Evolutionary conservation across 2,797 vertebrate genomes (phyloP), one percentile per base, ranked within the genome.

Genomic region (Chloroceryle inda): DNA sequence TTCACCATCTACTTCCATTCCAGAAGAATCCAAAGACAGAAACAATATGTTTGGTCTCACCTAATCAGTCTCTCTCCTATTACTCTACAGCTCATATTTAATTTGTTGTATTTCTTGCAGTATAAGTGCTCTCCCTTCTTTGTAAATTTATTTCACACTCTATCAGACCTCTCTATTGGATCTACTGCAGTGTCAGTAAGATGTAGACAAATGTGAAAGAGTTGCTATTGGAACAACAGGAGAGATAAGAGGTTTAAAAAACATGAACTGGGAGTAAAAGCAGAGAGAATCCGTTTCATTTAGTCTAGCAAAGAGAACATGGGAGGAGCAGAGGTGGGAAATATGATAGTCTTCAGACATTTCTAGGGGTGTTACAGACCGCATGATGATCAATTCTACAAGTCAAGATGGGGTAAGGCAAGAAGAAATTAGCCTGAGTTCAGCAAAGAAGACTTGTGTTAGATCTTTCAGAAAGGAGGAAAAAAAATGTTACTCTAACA

Each of bases 261-360:
- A 78, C 9, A 38, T 58, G 68, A 84, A 42, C 56, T 59, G 27
- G 33, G 66, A 73, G 18, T 72, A 66, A 83, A 78, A 29, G 19
- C 40, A 84, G 50, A 84, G 35, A 55, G 71, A 78, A 42, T 19
- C 1, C 1, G 15, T 50, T 93, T 89, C 94, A 71, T 95, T 96
- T 96, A 95, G 90, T 93, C 93, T 96, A 81, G 71, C 42, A 73
- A 92, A 72, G 40, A 85, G 45, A 88, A 79, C 6, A 53, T 61
- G 85, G 53, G 73, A 88, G 76, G 35, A 92, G 17, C 22, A 78
- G 69, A 76, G 10, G 37, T 72, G 37, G 20, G 50, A 90, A 94
- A 81, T 55, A 37, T 0, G 9, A 62, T n/a, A 72, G 31, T 52
- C 26, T 26, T 88, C 33, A 38, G 53, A 72, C 13, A 22, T 76